Evolutionary conservation across 2,888 invertebrate species (phyloP).

Genomic region (Macrophya annulata): DNA sequence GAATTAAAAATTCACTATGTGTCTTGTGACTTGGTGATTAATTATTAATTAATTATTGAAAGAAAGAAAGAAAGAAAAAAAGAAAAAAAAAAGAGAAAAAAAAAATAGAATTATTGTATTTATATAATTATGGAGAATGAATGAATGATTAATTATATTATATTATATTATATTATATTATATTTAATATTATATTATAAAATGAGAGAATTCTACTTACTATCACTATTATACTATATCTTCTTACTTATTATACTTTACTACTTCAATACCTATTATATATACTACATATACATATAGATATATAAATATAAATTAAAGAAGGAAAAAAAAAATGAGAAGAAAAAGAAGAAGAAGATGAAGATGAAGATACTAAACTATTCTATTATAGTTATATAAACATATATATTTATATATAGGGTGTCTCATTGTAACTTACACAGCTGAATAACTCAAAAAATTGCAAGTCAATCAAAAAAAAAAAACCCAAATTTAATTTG

Average conservation of each 20-base stretch:
- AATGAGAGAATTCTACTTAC: conserved; percentile 36
- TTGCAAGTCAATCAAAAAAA: no score
- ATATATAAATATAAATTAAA: background rate
- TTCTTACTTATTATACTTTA: conserved; percentile 33
- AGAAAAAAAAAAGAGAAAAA: background rate
- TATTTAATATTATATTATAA: conserved; percentile 5
- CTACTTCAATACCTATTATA: conserved; percentile 39
- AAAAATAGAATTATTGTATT: conserved; percentile 34
- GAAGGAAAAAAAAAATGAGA: background rate
- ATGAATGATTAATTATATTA: conserved; percentile 26
- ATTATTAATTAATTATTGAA: conserved; percentile 63
- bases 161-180: conserved; percentile 17
- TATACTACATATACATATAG: background rate
- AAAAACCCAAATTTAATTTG: no score
- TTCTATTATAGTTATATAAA: background rate
- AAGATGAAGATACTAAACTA: background rate
- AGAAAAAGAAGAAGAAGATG: background rate
- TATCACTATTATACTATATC: conserved; percentile 24
- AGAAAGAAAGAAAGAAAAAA: conserved; percentile 54
- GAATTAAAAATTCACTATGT: conserved; percentile 63
- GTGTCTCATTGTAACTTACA: no score
- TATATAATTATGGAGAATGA: conserved; percentile 33
- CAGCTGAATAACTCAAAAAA: no score
- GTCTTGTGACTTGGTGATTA: conserved; percentile 68
- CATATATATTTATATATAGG: no score